phyloP scores from a whole-genome alignment of 2,888 invertebrate genomes.

The Desoria tigrina region DNA sequence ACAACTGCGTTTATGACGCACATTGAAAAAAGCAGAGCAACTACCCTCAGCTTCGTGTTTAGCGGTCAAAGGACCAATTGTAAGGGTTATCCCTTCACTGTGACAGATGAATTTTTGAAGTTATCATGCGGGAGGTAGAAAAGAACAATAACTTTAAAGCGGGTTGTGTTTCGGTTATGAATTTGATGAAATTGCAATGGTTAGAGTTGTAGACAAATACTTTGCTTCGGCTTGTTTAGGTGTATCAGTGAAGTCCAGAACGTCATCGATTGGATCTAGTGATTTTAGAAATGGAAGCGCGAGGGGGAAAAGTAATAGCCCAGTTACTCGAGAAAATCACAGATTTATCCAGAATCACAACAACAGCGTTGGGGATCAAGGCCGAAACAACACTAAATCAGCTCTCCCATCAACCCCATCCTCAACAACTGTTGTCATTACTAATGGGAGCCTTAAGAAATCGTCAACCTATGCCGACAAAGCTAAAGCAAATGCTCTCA shows the following conservation, averaged over 20 bases:
- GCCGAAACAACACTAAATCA: neutral
- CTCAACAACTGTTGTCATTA: neutral
- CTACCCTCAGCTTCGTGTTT: no score
- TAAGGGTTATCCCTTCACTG: no score
- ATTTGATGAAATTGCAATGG: no score
- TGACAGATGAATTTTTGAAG: no score
- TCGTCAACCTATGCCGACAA: slow-evolving; percentile 18
- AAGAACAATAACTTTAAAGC: no score
- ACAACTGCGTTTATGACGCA: no score
- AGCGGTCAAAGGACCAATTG: no score
- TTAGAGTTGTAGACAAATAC: no score
- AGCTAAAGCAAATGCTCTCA: slow-evolving; percentile 15
- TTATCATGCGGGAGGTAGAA: no score
- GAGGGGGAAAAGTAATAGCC: neutral
- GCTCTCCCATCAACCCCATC: neutral
- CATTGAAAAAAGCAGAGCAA: no score
- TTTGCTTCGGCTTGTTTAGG: slow-evolving; percentile 6
- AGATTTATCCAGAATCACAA: neutral
- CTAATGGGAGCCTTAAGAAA: slow-evolving; percentile 1
- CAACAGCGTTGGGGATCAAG: slow-evolving; percentile 10
- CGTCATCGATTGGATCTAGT: neutral
- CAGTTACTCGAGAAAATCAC: neutral
- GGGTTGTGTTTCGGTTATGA: no score
- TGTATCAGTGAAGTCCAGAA: slow-evolving; percentile 9
- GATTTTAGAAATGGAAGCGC: neutral